phyloP scores from a whole-genome alignment of 2,113 vertebrate genomes.

The Thunnus thynnus region DNA sequence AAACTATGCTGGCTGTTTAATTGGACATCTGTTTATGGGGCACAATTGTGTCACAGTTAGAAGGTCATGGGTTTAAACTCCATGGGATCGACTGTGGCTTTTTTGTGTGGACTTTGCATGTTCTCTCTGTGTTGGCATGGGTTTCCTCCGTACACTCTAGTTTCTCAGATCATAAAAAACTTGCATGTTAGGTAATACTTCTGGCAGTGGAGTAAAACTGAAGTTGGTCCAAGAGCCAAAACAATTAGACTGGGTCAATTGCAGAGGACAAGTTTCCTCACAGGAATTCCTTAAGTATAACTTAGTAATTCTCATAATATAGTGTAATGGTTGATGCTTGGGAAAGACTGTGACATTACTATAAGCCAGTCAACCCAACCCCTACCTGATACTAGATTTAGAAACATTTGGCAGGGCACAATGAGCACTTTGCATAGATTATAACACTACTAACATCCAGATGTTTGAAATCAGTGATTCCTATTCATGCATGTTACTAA shows the following conservation, averaged over 20 bases:
- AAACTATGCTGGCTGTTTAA: neutral
- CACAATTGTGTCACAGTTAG: neutral
- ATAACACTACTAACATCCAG: slow-evolving; percentile 46
- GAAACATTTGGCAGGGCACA: slow-evolving; percentile 5
- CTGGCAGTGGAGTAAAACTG: neutral
- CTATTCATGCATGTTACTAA: slow-evolving; percentile 61
- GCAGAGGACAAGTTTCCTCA: slow-evolving; percentile 1
- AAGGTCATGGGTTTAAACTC: neutral
- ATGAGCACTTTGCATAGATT: slow-evolving; percentile 14
- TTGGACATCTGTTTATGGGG: neutral
- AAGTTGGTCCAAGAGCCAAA: neutral
- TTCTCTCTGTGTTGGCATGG: slow-evolving; percentile 19
- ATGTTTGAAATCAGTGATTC: slow-evolving; percentile 36
- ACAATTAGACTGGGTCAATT: slow-evolving; percentile 12
- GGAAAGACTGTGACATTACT: neutral
- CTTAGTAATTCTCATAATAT: neutral
- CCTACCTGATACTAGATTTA: slow-evolving; percentile 9
- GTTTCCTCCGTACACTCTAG: neutral
- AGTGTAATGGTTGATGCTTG: neutral
- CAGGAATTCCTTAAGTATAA: slow-evolving; percentile 14
- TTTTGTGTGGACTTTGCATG: slow-evolving; percentile 32
- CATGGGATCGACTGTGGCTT: neutral
- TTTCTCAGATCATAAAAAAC: slow-evolving; percentile 1
- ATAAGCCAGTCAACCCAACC: neutral
- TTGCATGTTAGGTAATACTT: slow-evolving; percentile 34